Evolutionary conservation across 2,888 invertebrate species (phyloP), one percentile per base, ranked within the genome.

Genomic region (Tenodera sinensis): DNA sequence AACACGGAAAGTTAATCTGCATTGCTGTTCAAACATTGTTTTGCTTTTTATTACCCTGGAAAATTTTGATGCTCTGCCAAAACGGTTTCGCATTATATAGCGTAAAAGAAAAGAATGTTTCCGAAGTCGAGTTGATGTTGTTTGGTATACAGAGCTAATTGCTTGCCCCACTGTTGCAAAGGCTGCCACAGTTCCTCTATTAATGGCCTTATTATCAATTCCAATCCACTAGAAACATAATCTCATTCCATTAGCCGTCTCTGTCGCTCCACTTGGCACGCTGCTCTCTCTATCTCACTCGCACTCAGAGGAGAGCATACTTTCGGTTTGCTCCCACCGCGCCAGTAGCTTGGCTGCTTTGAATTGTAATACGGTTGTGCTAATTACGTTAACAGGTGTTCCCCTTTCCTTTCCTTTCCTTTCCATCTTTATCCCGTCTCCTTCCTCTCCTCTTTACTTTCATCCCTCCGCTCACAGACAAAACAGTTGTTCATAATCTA

Each of bases 301-400:
- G 42, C 42, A 42, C 42, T 42, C 42, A 2, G 9, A 42, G 42
- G 42, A 42, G 12, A 42, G 42, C 9, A 42, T 42, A 6, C 42
- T 34, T 34, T 34, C 34, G 34, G 34, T 34, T 34, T 34, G 34
- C 34, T 84, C 84, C 34, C 30, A n/a, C 54, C 84, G n/a, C 81
- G 30, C 81, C 34, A 34, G 88, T 15, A 84, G 34, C 84, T 20
- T 28, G 28, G 84, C 54, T 89, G 84, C 88, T 87, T 82, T 88
- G 87, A 89, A 89, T 88, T 88, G 85, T 89, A 89, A 87, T 83
- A 88, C 82, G 84, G 82, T 84, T 88, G 71, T 84, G 84, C 89
- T 89, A 87, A 89, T 87, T 89, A 88, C 83, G 87, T 85, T 89
- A 89, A 89, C 88, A 88, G 89, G 89, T 89, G 85, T 85, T 88